These are phyloP conservation scores for Lochmaea capreae DNA, from an alignment of 2,888 invertebrate species.

Conservation along the genomic window DNA sequence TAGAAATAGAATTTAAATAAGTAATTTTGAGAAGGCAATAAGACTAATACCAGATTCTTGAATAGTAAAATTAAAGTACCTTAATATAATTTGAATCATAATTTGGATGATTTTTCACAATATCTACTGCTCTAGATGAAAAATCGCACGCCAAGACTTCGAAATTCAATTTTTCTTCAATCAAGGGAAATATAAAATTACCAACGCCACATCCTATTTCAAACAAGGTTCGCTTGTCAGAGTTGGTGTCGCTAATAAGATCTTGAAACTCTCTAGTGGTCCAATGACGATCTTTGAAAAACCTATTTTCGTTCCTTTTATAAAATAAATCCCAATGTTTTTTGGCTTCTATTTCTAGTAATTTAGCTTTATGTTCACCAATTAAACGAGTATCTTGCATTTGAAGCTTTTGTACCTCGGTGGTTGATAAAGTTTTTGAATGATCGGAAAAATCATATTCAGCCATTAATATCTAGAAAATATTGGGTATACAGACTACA, in stretches of 20 bases:
- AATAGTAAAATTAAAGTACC: background rate
- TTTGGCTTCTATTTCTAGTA: conserved; percentile 84
- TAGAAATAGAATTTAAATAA: background rate
- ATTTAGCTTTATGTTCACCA: conserved; percentile 78
- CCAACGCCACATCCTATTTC: conserved; percentile 98
- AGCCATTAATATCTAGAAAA: conserved; percentile 19
- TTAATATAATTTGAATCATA: conserved; percentile 74
- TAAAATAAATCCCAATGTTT: conserved; percentile 98
- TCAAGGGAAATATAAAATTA: conserved; percentile 92
- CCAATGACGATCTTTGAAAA: conserved; percentile 98
- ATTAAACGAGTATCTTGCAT: conserved; percentile 78
- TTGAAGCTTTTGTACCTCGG: conserved; percentile 73
- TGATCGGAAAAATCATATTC: conserved; percentile 19
- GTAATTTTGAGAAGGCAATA: background rate
- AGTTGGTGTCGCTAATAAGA: conserved; percentile 60
- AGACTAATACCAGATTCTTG: background rate
- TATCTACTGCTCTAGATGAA: conserved; percentile 89
- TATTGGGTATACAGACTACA: conserved; percentile 6
- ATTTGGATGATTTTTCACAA: conserved; percentile 78
- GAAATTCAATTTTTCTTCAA: conserved; percentile 80
- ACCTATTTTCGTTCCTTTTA: conserved; percentile 91
- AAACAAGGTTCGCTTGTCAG: conserved; percentile 66
- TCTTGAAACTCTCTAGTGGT: conserved; percentile 90
- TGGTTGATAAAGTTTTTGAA: conserved; percentile 69
- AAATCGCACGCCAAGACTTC: conserved; percentile 93